Percentiles rank a stretch among this genome's conserved stretches.
Evolutionary conservation across 2,888 invertebrate genomes (phyloP).

Genomic region (Reticulitermes lucifugus): DNA sequence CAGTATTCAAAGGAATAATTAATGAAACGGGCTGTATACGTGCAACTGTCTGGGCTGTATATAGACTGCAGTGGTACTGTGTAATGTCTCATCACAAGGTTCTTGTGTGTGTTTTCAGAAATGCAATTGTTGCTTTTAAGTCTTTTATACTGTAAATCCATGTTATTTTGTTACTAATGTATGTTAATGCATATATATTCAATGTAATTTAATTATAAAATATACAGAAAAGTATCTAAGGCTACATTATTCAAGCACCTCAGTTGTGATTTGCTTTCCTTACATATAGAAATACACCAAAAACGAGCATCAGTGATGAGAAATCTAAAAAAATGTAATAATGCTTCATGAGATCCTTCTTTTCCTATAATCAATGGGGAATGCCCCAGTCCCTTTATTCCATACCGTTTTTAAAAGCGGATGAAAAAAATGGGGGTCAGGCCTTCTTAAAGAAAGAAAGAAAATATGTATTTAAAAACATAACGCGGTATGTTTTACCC

Average conservation of each 20-base stretch:
- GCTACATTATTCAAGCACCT: neutral
- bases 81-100: neutral
- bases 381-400: no score
- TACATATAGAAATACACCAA: neutral
- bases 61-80: neutral
- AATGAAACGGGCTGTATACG: neutral
- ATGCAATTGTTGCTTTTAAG: slow-evolving; percentile 27
- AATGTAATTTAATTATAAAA: slow-evolving; percentile 34
- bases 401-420: no score
- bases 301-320: no score
- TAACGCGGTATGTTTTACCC: no score
- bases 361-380: no score
- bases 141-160: slow-evolving; percentile 40
- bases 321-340: no score
- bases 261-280: neutral
- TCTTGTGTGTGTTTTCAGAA: neutral
- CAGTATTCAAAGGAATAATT: slow-evolving; percentile 5
- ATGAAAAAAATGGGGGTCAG: no score
- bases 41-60: neutral
- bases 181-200: slow-evolving; percentile 32
- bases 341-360: no score
- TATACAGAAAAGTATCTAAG: neutral
- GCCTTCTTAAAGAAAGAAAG: no score
- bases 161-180: slow-evolving; percentile 40
- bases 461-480: no score